Base-by-base conservation (phyloP, 2,797 vertebrate genomes). In the Cryptoblepharus egeriae region DNA sequence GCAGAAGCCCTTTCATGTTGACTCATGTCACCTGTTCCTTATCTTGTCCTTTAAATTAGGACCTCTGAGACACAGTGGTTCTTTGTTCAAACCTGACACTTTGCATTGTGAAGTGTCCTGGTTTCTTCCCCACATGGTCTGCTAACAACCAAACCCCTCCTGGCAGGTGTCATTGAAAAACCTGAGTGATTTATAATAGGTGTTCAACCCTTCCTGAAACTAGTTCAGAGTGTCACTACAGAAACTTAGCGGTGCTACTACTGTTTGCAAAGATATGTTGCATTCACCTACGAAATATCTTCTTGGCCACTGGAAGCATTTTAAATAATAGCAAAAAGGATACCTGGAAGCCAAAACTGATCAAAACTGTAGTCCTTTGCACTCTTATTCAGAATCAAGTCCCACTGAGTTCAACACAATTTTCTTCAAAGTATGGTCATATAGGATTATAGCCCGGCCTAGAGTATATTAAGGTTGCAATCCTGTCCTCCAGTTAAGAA, bases 1-100 rank as follows among this genome's bases (percentile, higher is more conserved):
- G 79, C 69, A 74, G 61, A 85, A 60, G 24, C 67, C 37, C 67
- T 76, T 73, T 26, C 68, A 65, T 55, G n/a, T 72, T 30, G 74
- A 42, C 15, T 39, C 16, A 12, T 20, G 7, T 22, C 63, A 72
- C 39, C 52, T 37, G 49, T 77, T 65, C 61, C 60, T 37, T 75
- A 45, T 39, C 55, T 24, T 61, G 32, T 61, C 71, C 42, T 60
- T 69, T 52, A 37, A 58, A 35, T 64, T 28, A 84, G 69, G 39
- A 77, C n/a, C n/a, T 68, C 28, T 80, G 39, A n/a, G 32, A 22
- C 9, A 15, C 32, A 75, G 26, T 30, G 13, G 32, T 12, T 26
- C 65, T 68, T 68, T 80, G 37, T 6, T 61, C 68, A 71, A 39
- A 49, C 26, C n/a, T n/a, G 11, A 12, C 57, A 37, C 68, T 35